Evolutionary conservation across 1,140 invertebrate species (phyloP).

Genomic region (Diprion similis): DNA sequence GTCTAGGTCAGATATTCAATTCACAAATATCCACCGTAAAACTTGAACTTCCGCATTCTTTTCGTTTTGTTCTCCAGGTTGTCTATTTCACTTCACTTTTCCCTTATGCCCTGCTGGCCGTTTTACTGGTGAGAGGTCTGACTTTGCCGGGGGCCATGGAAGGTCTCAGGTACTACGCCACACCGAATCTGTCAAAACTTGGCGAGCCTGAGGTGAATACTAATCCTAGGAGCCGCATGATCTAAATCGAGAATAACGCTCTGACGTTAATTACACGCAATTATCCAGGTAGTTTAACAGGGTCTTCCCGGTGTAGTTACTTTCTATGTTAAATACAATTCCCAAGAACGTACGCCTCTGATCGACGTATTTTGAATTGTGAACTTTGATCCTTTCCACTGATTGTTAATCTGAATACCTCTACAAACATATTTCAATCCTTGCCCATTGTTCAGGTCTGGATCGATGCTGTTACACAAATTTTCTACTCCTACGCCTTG

Average conservation of each 20-base stretch:
- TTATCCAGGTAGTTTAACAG: no score
- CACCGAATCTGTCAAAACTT: slow-evolving; percentile 90
- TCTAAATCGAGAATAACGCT: not conserved
- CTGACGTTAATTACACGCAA: not conserved
- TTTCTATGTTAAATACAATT: no score
- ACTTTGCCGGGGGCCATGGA: slow-evolving; percentile 89
- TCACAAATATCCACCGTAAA: not conserved
- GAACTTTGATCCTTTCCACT: slow-evolving; percentile 6
- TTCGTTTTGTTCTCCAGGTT: slow-evolving; percentile 66
- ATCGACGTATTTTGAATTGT: not conserved
- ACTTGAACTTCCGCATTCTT: not conserved
- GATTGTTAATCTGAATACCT: slow-evolving; percentile 1
- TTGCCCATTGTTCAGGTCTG: slow-evolving; percentile 74
- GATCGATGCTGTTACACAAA: slow-evolving; percentile 97
- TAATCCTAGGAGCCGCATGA: not conserved
- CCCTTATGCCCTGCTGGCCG: slow-evolving; percentile 91
- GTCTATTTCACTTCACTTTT: slow-evolving; percentile 96
- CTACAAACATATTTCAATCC: slow-evolving; percentile 1
- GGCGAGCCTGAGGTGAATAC: slow-evolving; percentile 75
- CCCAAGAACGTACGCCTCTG: not conserved
- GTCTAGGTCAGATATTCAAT: not conserved
- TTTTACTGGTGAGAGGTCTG: slow-evolving; percentile 88
- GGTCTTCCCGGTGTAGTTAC: no score
- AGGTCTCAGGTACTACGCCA: slow-evolving; percentile 94
- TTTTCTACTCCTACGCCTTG: slow-evolving; percentile 97